Evolutionary conservation across 2,113 vertebrate species (phyloP).

Genomic region (Tragelaphus scriptus): DNA sequence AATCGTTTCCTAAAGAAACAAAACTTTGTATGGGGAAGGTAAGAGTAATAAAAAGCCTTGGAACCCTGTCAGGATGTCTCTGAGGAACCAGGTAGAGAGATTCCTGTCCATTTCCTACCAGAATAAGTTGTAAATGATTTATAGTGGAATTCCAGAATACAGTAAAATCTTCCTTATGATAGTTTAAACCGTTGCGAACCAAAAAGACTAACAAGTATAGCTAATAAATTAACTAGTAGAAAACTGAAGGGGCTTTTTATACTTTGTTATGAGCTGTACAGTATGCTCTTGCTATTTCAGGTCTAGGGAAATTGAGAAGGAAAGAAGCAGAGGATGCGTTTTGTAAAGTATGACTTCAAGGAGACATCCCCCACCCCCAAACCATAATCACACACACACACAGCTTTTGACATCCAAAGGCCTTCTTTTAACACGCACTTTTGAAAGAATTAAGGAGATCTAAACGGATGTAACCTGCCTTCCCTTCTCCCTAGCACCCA

Average conservation of each 20-base stretch:
- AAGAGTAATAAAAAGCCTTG: not conserved
- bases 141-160: not conserved
- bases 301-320: not conserved
- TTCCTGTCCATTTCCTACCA: not conserved
- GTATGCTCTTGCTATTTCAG: not conserved
- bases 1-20: not conserved
- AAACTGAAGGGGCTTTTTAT: constrained; percentile 14
- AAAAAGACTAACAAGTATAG: not conserved
- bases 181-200: not conserved
- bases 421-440: constrained; percentile 61
- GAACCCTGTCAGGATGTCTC: not conserved
- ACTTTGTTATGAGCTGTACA: not conserved
- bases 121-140: not conserved
- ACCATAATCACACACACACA: not conserved
- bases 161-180: not conserved
- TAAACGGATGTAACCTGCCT: not conserved
- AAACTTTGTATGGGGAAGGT: not conserved
- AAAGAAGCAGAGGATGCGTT: not conserved
- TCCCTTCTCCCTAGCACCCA: constrained; percentile 19
- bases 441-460: constrained; percentile 53
- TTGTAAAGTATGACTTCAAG: constrained; percentile 8
- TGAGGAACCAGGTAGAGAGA: not conserved
- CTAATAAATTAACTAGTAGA: not conserved
- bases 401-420: constrained; percentile 3
- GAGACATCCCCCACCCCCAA: not conserved